Percentiles rank a stretch among this genome's conserved stretches.
Conservation (phyloP, 2,888 invertebrate genomes). For the Tridacna gigas region DNA sequence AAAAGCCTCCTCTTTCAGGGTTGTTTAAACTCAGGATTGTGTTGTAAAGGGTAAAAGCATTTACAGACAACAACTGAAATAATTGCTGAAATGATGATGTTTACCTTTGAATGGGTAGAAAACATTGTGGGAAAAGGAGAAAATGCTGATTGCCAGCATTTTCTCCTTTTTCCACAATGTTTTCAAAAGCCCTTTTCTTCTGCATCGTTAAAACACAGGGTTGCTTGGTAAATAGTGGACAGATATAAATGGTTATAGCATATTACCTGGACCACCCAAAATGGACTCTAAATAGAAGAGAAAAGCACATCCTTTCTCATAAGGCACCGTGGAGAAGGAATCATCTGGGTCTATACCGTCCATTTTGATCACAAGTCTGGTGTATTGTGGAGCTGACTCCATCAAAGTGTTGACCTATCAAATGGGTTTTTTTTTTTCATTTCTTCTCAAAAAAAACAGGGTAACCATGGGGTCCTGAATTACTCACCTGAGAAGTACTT, state of each 20-base stretch:
- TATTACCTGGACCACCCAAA: conserved; percentile 91
- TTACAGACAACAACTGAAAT: too few species aligned
- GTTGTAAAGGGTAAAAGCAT: not conserved
- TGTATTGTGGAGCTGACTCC: conserved; percentile 28
- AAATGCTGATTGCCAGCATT: not conserved
- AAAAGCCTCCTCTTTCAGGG: not conserved
- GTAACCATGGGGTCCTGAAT: too few species aligned
- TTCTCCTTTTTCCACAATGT: not conserved
- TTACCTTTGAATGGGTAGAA: not conserved
- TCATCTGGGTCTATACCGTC: conserved; percentile 95
- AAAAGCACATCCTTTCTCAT: conserved; percentile 96
- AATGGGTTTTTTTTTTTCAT: too few species aligned
- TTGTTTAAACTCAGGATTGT: not conserved
- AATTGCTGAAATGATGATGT: too few species aligned
- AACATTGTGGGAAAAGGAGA: not conserved
- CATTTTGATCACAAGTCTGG: conserved; percentile 92
- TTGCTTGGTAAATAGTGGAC: not conserved
- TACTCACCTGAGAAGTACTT: too few species aligned
- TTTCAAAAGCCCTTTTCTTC: not conserved
- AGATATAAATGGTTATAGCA: too few species aligned
- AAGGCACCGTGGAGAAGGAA: conserved; percentile 95
- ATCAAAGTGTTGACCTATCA: conserved; percentile 5
- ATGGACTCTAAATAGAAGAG: conserved; percentile 92
- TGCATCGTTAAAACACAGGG: not conserved
- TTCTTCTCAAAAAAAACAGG: too few species aligned